These are phyloP conservation scores for Drosophila suzukii DNA, from an alignment of 1,140 invertebrate genomes.

Conservation along the genomic window DNA sequence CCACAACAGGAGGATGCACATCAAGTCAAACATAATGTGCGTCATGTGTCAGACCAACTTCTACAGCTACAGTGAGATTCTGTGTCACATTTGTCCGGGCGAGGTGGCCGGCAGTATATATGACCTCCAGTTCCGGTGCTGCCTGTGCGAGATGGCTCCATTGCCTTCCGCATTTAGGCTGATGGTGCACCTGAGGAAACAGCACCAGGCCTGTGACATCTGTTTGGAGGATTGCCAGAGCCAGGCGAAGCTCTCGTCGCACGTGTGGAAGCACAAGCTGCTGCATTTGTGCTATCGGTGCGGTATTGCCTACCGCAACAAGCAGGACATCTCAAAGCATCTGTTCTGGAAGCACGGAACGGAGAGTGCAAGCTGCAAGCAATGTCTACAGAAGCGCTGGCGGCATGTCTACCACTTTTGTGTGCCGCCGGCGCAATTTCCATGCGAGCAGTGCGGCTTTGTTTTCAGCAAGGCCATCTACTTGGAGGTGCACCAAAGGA, in stretches of 20 bases:
- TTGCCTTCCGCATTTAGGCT: constrained; percentile 93
- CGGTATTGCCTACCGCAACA: constrained; percentile 93
- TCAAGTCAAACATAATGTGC: constrained; percentile 91
- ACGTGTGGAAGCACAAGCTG: constrained; percentile 95
- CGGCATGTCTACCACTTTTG: constrained; percentile 96
- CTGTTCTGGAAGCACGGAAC: constrained; percentile 96
- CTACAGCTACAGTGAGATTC: constrained; percentile 92
- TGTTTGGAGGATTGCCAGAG: constrained; percentile 92
- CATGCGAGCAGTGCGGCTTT: constrained; percentile 91
- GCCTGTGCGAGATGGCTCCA: constrained; percentile 89
- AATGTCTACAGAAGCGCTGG: constrained; percentile 94
- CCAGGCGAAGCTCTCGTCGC: constrained; percentile 90
- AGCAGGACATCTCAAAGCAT: constrained; percentile 94
- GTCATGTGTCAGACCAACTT: constrained; percentile 94
- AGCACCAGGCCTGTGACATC: constrained; percentile 93
- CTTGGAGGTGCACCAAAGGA: constrained; percentile 92
- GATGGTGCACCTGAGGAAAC: constrained; percentile 93
- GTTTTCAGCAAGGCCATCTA: constrained; percentile 91
- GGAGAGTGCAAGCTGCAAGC: constrained; percentile 93
- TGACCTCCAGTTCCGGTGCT: constrained; percentile 88
- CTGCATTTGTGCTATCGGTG: constrained; percentile 94
- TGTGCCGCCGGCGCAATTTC: constrained; percentile 90
- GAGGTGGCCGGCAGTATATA: constrained; percentile 87
- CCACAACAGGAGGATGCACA: constrained; percentile 93
- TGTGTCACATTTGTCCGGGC: constrained; percentile 93